Base-by-base conservation (phyloP, 2,113 vertebrate species). In the Xenopus laevis region DNA sequence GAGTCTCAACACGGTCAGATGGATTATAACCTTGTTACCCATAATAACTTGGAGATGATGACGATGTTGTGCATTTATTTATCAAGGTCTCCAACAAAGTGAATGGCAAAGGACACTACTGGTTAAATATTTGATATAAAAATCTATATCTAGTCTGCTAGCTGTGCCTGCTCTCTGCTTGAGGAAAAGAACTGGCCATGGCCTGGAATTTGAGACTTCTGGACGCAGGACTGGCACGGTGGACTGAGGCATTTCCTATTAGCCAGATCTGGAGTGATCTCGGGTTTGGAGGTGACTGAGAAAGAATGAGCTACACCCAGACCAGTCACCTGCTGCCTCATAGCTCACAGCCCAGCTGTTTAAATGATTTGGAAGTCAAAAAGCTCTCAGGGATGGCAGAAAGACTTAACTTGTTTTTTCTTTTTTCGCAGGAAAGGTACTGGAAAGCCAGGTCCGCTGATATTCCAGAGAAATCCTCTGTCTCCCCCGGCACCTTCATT, bases 401-500 rank as follows among this genome's bases (percentile, higher is more conserved):
- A 55, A 55, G 65, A 59, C 7, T 59, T 16, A 40, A 40, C 67
- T 15, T 21, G 44, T 78, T 55, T 55, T 55, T 55, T 55, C 16
- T n/a, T 55, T 8, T 50, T 16, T 50, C 58, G 21, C 40, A 13
- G 44, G 57, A 18, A 30, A 59, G 62, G 47, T 53, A 58, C 73
- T 69, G 73, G 73, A 76, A 62, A 46, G 55, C 62, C 2, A 60
- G 17, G 15, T 65, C 59, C 60, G 57, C 52, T 20, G 40, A 70
- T 73, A 58, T 74, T 74, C 23, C 71, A 65, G n/a, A 73, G 50
- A 53, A 16, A 73, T 17, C 62, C 71, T 74, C 65, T 10, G 59
- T 70, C 59, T 66, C 71, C 65, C 65, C 60, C 10, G 77, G 53
- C 64, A 78, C 58, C 70, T 67, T 65, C 69, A 18, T 65, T 60